Base-by-base conservation (phyloP, 2,888 invertebrate species). In the Carabus problematicus region DNA sequence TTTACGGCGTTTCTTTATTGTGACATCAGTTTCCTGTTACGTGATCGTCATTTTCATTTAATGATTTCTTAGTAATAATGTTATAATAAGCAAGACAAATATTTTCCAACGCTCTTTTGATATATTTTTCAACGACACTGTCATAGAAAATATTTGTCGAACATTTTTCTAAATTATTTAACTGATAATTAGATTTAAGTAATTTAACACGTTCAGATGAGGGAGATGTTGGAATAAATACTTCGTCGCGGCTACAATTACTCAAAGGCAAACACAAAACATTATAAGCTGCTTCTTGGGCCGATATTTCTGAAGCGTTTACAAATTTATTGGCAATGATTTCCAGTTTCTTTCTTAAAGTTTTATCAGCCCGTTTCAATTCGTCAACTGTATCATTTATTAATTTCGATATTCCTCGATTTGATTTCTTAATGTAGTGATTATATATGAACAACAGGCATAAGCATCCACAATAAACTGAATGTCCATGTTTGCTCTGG, bases 391-490 rank as follows among this genome's bases (percentile, higher is more conserved):
- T 75, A 39, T 74, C 73, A 43, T 73, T 58, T 68, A 74, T 43
- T 45, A 75, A 41, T 45, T 67, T 61, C 19, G 73, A 73, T 49
- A 73, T 58, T 47, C 71, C 73, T 40, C 70, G 41, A 19, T 66
- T 43, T 45, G 67, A 54, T 70, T 75, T 76, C 42, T 72, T 74
- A 18, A 76, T 73, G 71, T 76, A 76, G 59, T 75, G 2, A 75
- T 74, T 42, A 79, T 75, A 67, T 79, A 80, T 12, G 74, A 70
- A 8, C 76, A 75, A 67, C 78, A 77, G 54, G 77, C 75, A 73
- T 78, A 79, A 42, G 75, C 72, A 73, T 79, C 77, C 11, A 75
- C 58, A 1, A 79, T 75, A 72, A 74, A 80, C 67, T 80, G 80
- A n/a, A 77, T 71, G 72, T 80, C 80, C 74, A 78, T 76, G 68